phyloP scores from a whole-genome alignment of 53 echinoderm and acorn worm genomes.

The Arbacia lixula region DNA sequence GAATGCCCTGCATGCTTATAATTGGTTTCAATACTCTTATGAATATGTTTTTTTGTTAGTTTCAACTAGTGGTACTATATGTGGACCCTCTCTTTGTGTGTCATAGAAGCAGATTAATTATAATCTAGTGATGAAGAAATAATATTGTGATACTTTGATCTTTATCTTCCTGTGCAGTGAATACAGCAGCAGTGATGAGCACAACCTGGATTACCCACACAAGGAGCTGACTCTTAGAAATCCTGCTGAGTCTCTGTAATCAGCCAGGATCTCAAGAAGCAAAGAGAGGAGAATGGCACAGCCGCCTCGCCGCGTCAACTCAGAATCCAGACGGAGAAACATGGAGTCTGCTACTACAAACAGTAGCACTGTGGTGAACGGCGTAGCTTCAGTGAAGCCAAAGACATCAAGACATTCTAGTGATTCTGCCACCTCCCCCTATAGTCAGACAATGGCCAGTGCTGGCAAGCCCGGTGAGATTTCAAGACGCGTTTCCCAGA shows the following conservation, averaged over 20 bases:
- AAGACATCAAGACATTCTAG: not conserved
- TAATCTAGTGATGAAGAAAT: too few relatives aligned
- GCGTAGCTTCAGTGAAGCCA: conserved; percentile 24
- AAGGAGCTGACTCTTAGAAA: not conserved
- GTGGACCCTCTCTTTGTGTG: too few relatives aligned
- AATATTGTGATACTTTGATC: too few relatives aligned
- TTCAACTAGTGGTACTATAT: too few relatives aligned
- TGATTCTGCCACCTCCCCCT: conserved; percentile 11
- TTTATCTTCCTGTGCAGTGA: not conserved
- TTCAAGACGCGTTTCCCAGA: conserved; percentile 21
- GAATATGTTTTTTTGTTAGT: too few relatives aligned
- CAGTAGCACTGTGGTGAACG: conserved; percentile 17
- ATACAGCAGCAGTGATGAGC: not conserved
- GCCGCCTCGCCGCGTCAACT: conserved; percentile 32
- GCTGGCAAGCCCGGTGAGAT: conserved; percentile 20
- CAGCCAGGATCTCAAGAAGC: not conserved
- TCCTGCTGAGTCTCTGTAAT: not conserved
- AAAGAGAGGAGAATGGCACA: conserved; percentile 45
- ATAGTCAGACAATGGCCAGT: conserved; percentile 38
- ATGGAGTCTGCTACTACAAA: conserved; percentile 33
- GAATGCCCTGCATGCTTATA: too few relatives aligned
- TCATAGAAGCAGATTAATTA: too few relatives aligned
- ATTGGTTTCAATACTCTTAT: too few relatives aligned
- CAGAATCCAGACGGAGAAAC: conserved; percentile 42
- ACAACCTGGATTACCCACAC: not conserved